Base-by-base conservation (phyloP, 2,113 vertebrate genomes). In the Brevimyrus niger region DNA sequence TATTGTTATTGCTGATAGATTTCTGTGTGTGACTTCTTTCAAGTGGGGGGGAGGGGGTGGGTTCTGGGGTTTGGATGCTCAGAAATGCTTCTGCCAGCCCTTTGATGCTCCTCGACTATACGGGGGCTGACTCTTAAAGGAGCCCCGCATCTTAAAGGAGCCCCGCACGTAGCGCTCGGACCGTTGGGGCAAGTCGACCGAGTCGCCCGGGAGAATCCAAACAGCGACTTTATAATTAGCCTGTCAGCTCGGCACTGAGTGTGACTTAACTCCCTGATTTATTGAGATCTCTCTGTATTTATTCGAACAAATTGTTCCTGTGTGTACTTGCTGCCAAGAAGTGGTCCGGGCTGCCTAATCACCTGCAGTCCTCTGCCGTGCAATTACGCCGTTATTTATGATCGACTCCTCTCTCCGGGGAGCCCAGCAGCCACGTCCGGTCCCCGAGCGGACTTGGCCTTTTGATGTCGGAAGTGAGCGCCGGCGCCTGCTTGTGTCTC, bases 221-320 rank as follows among this genome's bases (percentile, higher is more conserved):
- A 46, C 88, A 76, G 89, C 87, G 91, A 51, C 92, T 91, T 94
- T 95, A 92, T 94, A 95, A 96, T 95, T 94, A 95, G 91, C 73
- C 88, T 94, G 94, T 95, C 94, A 92, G 69, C n/a, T 31, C 27
- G 27, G 21, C 89, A 91, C 88, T 38, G 88, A 92, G 91, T 90
- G 90, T 91, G 90, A 31, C 91, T 90, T 91, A 83, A 48, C 51
- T 21, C 21, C 85, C 89, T 95, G 94, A 95, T 95, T 95, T 92
- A 95, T 94, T 61, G 88, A 19, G 23, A 55, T n/a, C 51, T 86
- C 80, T 55, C 80, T 27, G 48, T 61, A 44, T 85, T 84, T 53
- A 82, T 84, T 89, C 73, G 86, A 88, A 51, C 50, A 83, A 90
- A 90, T 90, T 76, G 53, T 58, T 61, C 86, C n/a, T 88, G 90